Evolutionary conservation across 2,888 invertebrate genomes (phyloP), one percentile per base, ranked within the genome.

Genomic region (Xylocampa areola): DNA sequence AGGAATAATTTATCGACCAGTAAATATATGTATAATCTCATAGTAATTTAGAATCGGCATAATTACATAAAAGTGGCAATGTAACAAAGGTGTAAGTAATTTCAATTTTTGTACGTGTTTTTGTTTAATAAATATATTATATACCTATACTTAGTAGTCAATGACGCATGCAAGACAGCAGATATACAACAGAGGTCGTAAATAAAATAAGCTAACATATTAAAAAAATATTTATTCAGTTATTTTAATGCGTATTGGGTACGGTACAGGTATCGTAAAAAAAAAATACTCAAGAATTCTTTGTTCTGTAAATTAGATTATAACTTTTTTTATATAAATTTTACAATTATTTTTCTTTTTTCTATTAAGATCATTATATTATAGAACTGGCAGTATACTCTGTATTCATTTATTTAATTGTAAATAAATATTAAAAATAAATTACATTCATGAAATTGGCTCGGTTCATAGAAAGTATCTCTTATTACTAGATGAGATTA

Each of bases 381-480:
- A 51, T 57, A 43, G 35, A 57, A 45, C 32, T 73, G 59, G 59
- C 64, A 73, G 60, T 73, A 69, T 51, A 55, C 53, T 63, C 27
- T 35, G 55, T 50, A 52, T 44, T 52, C 17, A 32, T 52, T 52
- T 16, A 32, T 52, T 30, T 48, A 40, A 47, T 43, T 53, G 55
- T 73, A 73, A 71, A 73, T 71, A 66, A 71, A 70, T 73, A 66
- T 57, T 63, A 62, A 63, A 21, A 73, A 71, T 73, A 73, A 73
- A 73, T 70, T 67, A 69, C 52, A 55, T 64, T 55, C 41, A 57
- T 49, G 59, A 68, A 63, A 54, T 60, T 73, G 71, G 73, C 73
- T 73, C 71, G 73, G 66, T 73, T 68, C 50, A 59, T 57, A 50
- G 23, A 64, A 68, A 52, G 41, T 62, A 65, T 54, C 23, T 54